phyloP scores from a whole-genome alignment of 2,113 vertebrate species.

The Casuarius casuarius region DNA sequence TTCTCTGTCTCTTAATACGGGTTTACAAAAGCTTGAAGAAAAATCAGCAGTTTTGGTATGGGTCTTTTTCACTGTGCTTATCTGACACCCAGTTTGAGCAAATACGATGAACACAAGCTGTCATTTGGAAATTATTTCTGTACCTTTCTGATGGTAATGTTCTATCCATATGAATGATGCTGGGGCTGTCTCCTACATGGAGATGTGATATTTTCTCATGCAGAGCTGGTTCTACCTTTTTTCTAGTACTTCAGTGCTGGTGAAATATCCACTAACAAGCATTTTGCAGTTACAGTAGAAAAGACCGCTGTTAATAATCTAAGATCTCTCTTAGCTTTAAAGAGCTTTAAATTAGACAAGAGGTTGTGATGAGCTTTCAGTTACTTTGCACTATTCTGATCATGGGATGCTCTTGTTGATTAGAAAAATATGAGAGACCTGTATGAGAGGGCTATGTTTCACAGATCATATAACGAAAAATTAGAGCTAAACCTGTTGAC shows the following conservation, averaged over 20 bases:
- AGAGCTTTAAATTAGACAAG: neutral
- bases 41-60: accelerated
- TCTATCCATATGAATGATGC: neutral
- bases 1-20: neutral
- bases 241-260: neutral
- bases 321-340: neutral
- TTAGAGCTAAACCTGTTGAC: neutral
- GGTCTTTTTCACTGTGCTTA: neutral
- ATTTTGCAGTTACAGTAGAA: neutral
- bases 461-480: neutral
- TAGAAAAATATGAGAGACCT: neutral
- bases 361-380: neutral
- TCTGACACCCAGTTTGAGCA: neutral
- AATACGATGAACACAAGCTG: neutral
- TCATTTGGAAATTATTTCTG: neutral
- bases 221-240: neutral
- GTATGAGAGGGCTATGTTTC: neutral
- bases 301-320: neutral
- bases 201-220: neutral
- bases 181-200: neutral
- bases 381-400: neutral
- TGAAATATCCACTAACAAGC: neutral
- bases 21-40: neutral
- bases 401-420: neutral
- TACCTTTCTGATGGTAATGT: neutral